phyloP scores from a whole-genome alignment of 1,140 invertebrate species.

The Nasonia vitripennis region DNA sequence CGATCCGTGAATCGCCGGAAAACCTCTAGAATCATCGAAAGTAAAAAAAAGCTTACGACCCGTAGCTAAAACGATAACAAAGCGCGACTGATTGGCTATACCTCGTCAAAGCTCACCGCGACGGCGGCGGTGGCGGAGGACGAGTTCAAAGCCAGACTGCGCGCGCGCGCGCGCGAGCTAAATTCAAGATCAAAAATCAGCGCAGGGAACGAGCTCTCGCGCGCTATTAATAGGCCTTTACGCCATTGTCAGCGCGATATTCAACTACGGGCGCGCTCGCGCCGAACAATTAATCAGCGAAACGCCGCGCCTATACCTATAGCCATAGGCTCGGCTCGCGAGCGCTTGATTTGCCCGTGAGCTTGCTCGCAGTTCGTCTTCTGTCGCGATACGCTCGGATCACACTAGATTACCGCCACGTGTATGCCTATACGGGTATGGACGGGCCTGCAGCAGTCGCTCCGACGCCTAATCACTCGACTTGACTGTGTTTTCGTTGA shows the following conservation, averaged over 20 bases:
- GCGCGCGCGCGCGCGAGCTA: not conserved
- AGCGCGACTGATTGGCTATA: not conserved
- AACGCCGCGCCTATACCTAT: not conserved
- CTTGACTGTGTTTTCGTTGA: not conserved
- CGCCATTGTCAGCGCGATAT: slow-evolving; percentile 27
- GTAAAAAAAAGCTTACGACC: no score
- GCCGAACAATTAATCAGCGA: slow-evolving; percentile 27
- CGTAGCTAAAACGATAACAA: not conserved
- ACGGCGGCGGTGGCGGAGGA: not conserved
- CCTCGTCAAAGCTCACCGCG: not conserved
- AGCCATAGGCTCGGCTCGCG: not conserved
- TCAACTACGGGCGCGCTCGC: not conserved
- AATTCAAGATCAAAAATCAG: slow-evolving; percentile 5
- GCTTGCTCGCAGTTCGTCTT: slow-evolving; percentile 22
- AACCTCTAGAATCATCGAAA: no score
- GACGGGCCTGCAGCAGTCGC: not conserved
- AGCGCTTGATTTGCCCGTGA: slow-evolving; percentile 1
- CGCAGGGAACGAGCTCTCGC: not conserved
- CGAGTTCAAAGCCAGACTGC: not conserved
- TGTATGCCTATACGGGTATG: not conserved
- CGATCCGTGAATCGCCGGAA: no score
- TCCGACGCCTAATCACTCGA: not conserved
- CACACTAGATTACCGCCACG: not conserved
- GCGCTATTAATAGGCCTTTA: not conserved
- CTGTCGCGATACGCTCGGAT: not conserved